These are phyloP conservation scores for Psilopogon haemacephalus DNA, from an alignment of 2,113 vertebrate genomes.

Conservation along the genomic window DNA sequence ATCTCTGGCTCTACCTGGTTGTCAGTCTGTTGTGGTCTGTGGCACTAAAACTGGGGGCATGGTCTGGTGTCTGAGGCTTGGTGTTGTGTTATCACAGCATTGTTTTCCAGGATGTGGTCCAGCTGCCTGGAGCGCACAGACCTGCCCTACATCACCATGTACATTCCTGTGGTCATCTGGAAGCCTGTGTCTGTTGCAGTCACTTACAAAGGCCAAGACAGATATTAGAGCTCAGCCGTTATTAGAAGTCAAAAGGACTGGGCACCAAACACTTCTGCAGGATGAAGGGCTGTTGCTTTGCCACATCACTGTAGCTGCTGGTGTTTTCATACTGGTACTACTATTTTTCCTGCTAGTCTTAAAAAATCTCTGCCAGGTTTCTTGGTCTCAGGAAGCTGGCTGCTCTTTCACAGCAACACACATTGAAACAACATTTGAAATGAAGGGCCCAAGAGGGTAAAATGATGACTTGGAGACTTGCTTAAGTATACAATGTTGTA, in stretches of 20 bases:
- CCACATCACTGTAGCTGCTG: background rate
- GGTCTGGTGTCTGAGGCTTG: background rate
- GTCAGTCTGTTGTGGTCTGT: background rate
- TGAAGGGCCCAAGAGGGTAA: background rate
- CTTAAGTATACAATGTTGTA: background rate
- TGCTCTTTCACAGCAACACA: background rate
- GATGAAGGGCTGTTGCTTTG: background rate
- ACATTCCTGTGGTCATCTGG: background rate
- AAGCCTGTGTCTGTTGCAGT: background rate
- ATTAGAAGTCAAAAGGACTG: background rate
- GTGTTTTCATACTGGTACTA: background rate
- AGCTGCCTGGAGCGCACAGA: background rate
- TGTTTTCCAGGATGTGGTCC: background rate
- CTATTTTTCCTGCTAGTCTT: background rate
- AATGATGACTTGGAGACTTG: background rate
- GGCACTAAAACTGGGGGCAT: background rate
- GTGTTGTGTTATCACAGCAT: too few relatives aligned
- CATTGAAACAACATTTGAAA: background rate
- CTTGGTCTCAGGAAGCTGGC: background rate
- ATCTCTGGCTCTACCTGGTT: background rate
- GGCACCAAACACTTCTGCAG: background rate
- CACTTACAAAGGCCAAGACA: background rate
- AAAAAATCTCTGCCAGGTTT: background rate
- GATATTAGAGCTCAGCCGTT: background rate
- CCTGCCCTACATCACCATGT: background rate